phyloP scores from a whole-genome alignment of 2,888 invertebrate genomes.

The Papilio protenor region DNA sequence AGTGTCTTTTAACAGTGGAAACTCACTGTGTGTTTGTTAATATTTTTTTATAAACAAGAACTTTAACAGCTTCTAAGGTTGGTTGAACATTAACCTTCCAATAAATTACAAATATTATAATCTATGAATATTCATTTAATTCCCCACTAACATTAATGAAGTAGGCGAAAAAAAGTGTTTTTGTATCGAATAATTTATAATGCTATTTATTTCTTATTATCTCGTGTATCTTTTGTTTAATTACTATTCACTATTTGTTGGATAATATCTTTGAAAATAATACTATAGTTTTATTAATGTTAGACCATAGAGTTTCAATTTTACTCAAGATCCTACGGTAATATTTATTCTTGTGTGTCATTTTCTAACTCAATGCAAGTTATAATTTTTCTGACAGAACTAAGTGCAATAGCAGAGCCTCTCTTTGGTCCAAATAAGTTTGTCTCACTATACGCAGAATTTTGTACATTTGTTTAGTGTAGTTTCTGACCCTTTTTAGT shows the following conservation, averaged over 20 bases:
- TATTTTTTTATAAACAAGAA: background rate
- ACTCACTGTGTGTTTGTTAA: background rate
- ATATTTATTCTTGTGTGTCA: too few species aligned
- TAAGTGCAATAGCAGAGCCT: too few species aligned
- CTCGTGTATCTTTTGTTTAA: background rate
- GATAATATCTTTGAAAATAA: background rate
- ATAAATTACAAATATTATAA: slow-evolving; percentile 33
- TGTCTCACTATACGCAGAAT: too few species aligned
- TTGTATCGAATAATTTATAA: slow-evolving; percentile 19
- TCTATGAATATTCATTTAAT: slow-evolving; percentile 35
- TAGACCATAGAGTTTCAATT: background rate
- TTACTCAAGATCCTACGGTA: background rate
- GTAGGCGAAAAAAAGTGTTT: slow-evolving; percentile 14
- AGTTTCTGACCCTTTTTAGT: background rate
- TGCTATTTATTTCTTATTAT: slow-evolving; percentile 14
- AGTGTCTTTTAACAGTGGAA: background rate
- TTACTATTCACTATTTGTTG: background rate
- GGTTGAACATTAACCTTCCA: slow-evolving; percentile 27
- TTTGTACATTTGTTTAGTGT: too few species aligned
- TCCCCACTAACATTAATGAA: slow-evolving; percentile 16
- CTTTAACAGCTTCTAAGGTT: slow-evolving; percentile 9
- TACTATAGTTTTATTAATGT: background rate
- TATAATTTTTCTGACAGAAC: too few species aligned
- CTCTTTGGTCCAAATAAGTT: too few species aligned
- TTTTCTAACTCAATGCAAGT: too few species aligned